A percentile compares a stretch with the other conserved stretches of the same genome.
Evolutionary conservation across 2,113 vertebrate genomes (phyloP).

Genomic region (Apeltes quadracus): DNA sequence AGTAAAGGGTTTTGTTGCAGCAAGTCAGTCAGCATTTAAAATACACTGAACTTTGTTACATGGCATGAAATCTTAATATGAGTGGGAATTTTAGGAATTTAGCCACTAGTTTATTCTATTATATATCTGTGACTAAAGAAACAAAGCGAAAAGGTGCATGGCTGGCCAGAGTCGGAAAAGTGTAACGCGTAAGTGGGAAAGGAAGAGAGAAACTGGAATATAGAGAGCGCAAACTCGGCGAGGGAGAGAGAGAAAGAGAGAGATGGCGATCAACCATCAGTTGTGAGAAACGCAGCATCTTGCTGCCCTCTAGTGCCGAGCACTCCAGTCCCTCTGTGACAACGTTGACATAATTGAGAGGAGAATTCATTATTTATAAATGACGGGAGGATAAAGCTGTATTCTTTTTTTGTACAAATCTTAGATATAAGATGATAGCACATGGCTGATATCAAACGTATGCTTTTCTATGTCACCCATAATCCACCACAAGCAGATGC

Average conservation of each 20-base stretch:
- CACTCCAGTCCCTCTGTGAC: not conserved
- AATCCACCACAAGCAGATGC: slow-evolving; percentile 27
- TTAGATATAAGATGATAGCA: slow-evolving; percentile 48
- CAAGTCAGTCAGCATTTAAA: not conserved
- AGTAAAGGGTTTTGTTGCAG: slow-evolving; percentile 4
- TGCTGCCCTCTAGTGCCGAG: slow-evolving; percentile 77
- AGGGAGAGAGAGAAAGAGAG: not conserved
- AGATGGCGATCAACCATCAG: not conserved
- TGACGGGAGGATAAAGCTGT: slow-evolving; percentile 48
- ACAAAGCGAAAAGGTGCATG: not conserved
- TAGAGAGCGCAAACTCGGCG: not conserved
- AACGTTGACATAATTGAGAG: slow-evolving; percentile 8
- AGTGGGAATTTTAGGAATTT: not conserved
- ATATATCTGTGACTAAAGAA: not conserved
- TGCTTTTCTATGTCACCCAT: slow-evolving; percentile 33
- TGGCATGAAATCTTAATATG: not conserved
- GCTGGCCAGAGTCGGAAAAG: not conserved
- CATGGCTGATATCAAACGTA: slow-evolving; percentile 31
- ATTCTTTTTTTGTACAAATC: slow-evolving; percentile 59
- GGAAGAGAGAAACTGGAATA: not conserved
- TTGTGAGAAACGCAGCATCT: slow-evolving; percentile 24
- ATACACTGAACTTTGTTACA: not conserved
- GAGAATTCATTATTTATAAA: slow-evolving; percentile 63
- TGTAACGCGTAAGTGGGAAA: not conserved
- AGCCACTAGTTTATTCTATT: not conserved